Base-by-base conservation (phyloP, 2,888 invertebrate genomes). In the Pandemis corylana region DNA sequence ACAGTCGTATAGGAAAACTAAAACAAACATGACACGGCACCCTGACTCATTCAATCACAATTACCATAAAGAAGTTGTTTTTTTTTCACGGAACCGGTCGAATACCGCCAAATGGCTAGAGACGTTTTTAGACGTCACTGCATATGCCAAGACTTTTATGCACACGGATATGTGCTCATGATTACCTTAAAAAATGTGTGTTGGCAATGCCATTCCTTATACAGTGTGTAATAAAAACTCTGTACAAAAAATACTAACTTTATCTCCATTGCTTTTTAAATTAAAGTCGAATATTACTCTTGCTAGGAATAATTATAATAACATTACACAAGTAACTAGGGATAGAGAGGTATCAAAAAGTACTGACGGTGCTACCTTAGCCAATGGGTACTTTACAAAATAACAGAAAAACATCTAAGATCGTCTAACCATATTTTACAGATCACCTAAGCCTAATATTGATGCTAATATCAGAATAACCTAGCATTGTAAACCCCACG, bases 131-230 rank as follows among this genome's bases (percentile, higher is more conserved):
- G 44, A 64, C 49, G 44, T 70, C 72, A 66, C 56, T 42, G 72
- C 68, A 36, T 76, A 77, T 71, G 63, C 56, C 70, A 72, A 72
- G 72, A 76, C 68, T 56, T 71, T 75, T 75, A 62, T 67, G 20
- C 69, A 74, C 44, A 56, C 62, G 69, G 67, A 64, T 74, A 71
- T 74, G 70, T 74, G 41, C 13, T 68, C 68, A 70, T 49, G 65
- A 66, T 44, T 65, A 51, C 44, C 71, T 69, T 28, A 69, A 68
- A 73, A 46, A 73, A 68, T 68, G 9, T 69, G 59, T 7, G 44
- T 28, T 42, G 49, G 65, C 51, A 51, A 69, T 65, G 49, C 74
- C 69, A 64, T 51, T 42, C 13, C 74, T 65, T 65, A 36, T 65
- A 69, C 20, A 59, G 10, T 66, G 74, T 20, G 20, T 0, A 6